Percentiles rank a stretch among this genome's conserved stretches.
Conservation (phyloP, 2,113 vertebrate species). For the Leuciscus idus region DNA sequence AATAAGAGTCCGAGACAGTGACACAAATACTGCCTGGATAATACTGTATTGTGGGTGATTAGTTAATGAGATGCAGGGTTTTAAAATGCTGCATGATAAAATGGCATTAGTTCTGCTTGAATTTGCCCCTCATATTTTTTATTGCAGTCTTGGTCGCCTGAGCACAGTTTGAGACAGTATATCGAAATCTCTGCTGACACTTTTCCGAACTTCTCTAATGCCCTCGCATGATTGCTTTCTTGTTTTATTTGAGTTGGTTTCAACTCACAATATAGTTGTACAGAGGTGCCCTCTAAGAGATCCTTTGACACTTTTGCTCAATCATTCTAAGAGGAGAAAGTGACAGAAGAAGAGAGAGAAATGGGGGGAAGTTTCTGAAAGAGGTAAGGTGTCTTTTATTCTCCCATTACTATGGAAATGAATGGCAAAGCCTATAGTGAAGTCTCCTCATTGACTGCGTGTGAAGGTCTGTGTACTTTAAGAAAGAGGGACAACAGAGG, state of each 20-base stretch:
- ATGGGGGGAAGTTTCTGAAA: neutral
- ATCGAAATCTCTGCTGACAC: neutral
- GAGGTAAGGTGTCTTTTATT: slow-evolving; percentile 15
- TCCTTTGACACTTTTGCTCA: slow-evolving; percentile 45
- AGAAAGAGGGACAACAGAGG: slow-evolving; percentile 50
- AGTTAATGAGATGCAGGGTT: neutral
- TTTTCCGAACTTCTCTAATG: neutral
- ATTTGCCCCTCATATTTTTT: neutral
- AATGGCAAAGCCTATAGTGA: slow-evolving; percentile 46
- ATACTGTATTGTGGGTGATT: neutral
- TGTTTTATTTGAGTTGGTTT: neutral
- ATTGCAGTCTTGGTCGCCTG: neutral
- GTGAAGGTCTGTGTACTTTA: slow-evolving; percentile 46
- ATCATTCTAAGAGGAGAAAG: neutral
- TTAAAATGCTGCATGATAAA: neutral
- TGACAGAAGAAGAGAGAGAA: neutral
- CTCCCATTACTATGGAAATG: slow-evolving; percentile 51
- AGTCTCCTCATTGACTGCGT: slow-evolving; percentile 32
- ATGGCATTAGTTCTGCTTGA: neutral
- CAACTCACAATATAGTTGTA: slow-evolving; percentile 39
- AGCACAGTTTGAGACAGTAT: neutral
- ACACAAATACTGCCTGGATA: too few species aligned
- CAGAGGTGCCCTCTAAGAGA: slow-evolving; percentile 42
- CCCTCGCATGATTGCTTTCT: neutral
- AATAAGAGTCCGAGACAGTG: too few species aligned